Evolutionary conservation across 92 coral and sea anemone genomes (phyloP), one percentile per base, ranked within the genome.

Genomic region (Diadumene lineata): DNA sequence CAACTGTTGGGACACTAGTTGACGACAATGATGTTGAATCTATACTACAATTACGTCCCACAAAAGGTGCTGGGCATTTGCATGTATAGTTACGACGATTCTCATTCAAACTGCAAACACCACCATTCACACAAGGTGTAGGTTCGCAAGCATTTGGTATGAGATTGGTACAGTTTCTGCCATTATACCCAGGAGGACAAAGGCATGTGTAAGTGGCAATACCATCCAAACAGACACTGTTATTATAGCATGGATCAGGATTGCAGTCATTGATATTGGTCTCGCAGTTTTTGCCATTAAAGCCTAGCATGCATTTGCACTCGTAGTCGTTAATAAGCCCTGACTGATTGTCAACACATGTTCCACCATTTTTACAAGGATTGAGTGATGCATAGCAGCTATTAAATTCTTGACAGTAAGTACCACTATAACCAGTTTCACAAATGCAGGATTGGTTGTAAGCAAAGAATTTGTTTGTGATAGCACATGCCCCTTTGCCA

Each of bases 361-460:
- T 94, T 26, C 88, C 92, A 17, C 89, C 90, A 91, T 92, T 85
- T 33, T 34, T 75, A 58, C 98, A 94, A 28, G 92, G 97, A 43
- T 80, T 84, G 7, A 73, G 77, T 0, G 92, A 92, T 60, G 84
- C 19, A 60, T 82, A 63, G 44, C 98, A 94, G 43, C 88, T 85
- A 64, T 88, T 68, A 24, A 81, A 83, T 69, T 94, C 98, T 64
- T 92, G 84, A 48, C 98, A 94, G 70, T 88, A 94, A 22, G 75
- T 25, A 10, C 94, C 97, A 23, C 19, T 34, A 65, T 94, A 94
- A 27, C 90, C 87, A 55, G 67, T 60, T 50, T 86, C 75, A 68
- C 98, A 94, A 18, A 72, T 75, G 69, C 98, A 94, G 7, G 92
- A 63, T 57, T 70, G 75, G 44, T 84, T 85, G 46, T 78, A 84